phyloP scores from a whole-genome alignment of 92 coral and sea anemone genomes.

The Bergia puertoricense region DNA sequence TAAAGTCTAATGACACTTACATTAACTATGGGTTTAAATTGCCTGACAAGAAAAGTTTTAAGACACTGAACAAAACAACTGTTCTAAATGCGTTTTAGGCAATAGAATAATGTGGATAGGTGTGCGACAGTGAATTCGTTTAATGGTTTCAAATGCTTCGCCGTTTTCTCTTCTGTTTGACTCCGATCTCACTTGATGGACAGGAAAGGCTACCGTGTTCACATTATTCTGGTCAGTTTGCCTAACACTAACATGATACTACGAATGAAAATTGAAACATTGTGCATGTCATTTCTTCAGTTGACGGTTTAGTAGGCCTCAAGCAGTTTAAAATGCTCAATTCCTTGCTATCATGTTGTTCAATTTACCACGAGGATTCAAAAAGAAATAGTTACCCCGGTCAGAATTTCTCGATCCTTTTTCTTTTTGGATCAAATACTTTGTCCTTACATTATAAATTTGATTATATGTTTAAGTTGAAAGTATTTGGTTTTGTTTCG shows the following conservation, averaged over 20 bases:
- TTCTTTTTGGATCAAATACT: not conserved
- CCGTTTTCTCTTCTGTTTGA: not conserved
- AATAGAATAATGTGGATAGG: not conserved
- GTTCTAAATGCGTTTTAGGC: not conserved
- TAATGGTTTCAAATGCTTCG: not conserved
- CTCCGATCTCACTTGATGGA: not conserved
- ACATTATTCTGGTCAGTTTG: not conserved
- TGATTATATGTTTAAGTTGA: too few species aligned
- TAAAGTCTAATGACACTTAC: not conserved
- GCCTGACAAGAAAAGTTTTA: not conserved
- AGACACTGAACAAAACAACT: too few species aligned
- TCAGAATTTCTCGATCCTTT: not conserved
- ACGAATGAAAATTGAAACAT: not conserved
- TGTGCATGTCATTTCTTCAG: not conserved
- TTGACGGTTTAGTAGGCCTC: not conserved
- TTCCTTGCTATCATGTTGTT: not conserved
- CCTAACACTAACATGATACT: not conserved
- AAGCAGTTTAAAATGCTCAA: not conserved
- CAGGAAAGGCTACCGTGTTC: not conserved
- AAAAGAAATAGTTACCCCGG: too few species aligned
- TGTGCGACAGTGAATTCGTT: not conserved
- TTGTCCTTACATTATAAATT: not conserved
- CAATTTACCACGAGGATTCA: not conserved
- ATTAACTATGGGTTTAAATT: too few species aligned
- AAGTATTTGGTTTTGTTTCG: too few species aligned